Evolutionary conservation across 2,888 invertebrate genomes (phyloP), one percentile per base, ranked within the genome.

Genomic region (Plusia festucae): DNA sequence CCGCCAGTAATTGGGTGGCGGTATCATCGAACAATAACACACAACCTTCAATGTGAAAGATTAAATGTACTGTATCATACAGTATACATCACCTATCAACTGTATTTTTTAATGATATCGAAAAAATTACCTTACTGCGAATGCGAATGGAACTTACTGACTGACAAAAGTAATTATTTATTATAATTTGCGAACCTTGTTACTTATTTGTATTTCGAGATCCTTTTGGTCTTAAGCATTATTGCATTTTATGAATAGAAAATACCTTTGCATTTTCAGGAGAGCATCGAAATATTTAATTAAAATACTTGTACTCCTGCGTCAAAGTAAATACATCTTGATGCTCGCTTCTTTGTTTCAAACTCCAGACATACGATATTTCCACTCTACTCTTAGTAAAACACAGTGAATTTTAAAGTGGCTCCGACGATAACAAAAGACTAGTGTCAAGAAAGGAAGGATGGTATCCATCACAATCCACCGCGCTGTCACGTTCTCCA

Each of bases 391-490:
- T 44, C 22, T 58, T 40, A 58, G 73, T 62, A 69, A 68, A 79
- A 68, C 53, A 62, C 65, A 79, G 68, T n/a, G 34, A 62, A 79
- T 79, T 79, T 79, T 79, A 76, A 79, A 78, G 78, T 79, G 65
- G 67, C 57, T 22, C 49, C 61, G 60, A 64, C 71, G 68, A 60
- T 77, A 74, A 78, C 77, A 78, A 79, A 78, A 60, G 71, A 63
- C 65, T 79, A 71, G 77, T 71, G 71, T 79, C 79, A 71, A 69
- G 79, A 62, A 67, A 77, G 78, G 79, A 79, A 79, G 77, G 79
- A 74, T 60, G 77, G 56, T 68, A 79, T 78, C 74, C 74, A 77
- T 80, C 79, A 79, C 82, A 79, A 76, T 81, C 77, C 67, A 69
- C 69, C 64, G 60, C 65, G 64, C 60, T 73, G 80, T 79, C 77